Conservation (phyloP, 2,797 vertebrate genomes). For the Sebastes diaconus region DNA sequence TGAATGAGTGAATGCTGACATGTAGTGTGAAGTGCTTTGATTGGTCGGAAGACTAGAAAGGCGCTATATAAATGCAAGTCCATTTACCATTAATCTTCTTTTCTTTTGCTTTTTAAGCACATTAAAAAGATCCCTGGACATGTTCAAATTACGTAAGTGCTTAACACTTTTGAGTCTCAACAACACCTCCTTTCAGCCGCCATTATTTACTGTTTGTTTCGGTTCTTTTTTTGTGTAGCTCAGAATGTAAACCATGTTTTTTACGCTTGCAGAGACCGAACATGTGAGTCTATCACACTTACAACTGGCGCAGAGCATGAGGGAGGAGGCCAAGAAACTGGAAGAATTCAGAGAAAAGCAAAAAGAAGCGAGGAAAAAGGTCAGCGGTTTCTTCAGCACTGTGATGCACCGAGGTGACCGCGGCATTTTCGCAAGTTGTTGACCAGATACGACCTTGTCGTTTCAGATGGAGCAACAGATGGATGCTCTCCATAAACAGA, state of each 20-base stretch:
- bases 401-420: neutral
- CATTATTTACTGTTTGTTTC: neutral
- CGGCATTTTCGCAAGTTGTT: neutral
- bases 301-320: constrained; percentile 89
- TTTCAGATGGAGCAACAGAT: constrained; percentile 90
- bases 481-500: constrained; percentile 93
- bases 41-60: too few relatives aligned
- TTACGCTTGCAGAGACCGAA: constrained; percentile 85
- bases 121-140: constrained; percentile 90
- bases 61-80: too few relatives aligned
- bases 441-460: constrained; percentile 6
- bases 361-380: constrained; percentile 90
- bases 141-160: constrained; percentile 95
- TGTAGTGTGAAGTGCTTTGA: too few relatives aligned
- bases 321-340: constrained; percentile 92
- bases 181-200: neutral
- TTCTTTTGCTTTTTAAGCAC: constrained; percentile 79
- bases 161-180: neutral
- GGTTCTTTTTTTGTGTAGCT: neutral
- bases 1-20: too few relatives aligned
- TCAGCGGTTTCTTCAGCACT: constrained; percentile 41
- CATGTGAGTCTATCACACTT: constrained; percentile 89
- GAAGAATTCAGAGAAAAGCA: constrained; percentile 96
- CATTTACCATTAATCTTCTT: neutral
- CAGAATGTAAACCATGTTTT: neutral